Evolutionary conservation across 2,888 invertebrate species (phyloP).

Genomic region (Sipunculus nudus): DNA sequence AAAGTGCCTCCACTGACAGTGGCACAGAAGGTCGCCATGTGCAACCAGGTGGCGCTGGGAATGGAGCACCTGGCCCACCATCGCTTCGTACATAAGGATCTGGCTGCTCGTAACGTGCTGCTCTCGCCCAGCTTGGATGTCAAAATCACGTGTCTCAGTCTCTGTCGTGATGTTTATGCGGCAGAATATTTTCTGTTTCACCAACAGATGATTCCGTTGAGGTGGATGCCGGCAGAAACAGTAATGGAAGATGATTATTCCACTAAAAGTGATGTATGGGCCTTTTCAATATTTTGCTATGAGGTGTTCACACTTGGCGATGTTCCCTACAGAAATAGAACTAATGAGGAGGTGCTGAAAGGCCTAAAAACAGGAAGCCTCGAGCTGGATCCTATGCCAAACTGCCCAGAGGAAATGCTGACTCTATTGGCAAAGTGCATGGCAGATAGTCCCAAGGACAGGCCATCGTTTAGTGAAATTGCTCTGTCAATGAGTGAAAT

Average conservation of each 20-base stretch:
- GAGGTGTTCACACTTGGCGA: conserved; percentile 86
- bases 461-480: conserved; percentile 66
- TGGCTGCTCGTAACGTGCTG: conserved; percentile 91
- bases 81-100: conserved; percentile 87
- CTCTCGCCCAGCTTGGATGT: conserved; percentile 81
- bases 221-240: conserved; percentile 90
- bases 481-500: conserved; percentile 58
- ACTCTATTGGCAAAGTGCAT: conserved; percentile 61
- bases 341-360: conserved; percentile 76
- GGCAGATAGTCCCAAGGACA: conserved; percentile 59
- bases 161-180: conserved; percentile 85
- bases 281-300: conserved; percentile 89
- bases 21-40: conserved; percentile 67
- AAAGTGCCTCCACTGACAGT: conserved; percentile 72
- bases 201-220: conserved; percentile 74
- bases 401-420: conserved; percentile 56
- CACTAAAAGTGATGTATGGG: conserved; percentile 91
- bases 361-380: conserved; percentile 27
- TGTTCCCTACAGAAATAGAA: conserved; percentile 78
- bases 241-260: conserved; percentile 90
- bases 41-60: conserved; percentile 79
- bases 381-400: conserved; percentile 48
- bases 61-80: conserved; percentile 81
- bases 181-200: conserved; percentile 83
- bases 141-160: conserved; percentile 83